These are phyloP conservation scores for Cyphomyrus discorhynchus DNA, from an alignment of 2,113 vertebrate genomes.

Conservation along the genomic window DNA sequence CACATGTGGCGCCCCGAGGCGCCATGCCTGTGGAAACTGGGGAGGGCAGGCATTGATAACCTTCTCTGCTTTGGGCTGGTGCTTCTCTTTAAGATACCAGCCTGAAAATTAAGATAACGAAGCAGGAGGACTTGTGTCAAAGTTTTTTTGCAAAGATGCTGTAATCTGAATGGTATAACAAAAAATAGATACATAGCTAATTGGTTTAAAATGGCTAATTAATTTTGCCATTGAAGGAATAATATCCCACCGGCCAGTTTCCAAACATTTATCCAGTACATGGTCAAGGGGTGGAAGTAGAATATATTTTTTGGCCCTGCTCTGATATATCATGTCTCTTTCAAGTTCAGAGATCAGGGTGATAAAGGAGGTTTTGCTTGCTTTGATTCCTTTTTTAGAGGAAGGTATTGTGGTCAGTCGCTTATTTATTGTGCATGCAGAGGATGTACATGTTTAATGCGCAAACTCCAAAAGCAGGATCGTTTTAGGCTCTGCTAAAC, in stretches of 20 bases:
- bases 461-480: background rate
- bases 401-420: background rate
- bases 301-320: background rate
- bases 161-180: background rate
- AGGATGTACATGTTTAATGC: background rate
- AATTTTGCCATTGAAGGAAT: background rate
- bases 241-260: background rate
- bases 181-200: background rate
- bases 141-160: background rate
- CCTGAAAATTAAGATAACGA: background rate
- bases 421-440: background rate
- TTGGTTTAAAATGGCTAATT: background rate
- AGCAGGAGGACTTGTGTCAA: background rate
- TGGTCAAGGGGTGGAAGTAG: background rate
- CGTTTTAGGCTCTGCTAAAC: background rate
- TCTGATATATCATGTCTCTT: background rate
- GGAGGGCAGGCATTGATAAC: background rate
- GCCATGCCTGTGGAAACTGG: constrained; percentile 6
- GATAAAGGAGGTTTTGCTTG: background rate
- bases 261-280: background rate
- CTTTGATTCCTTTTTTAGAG: background rate
- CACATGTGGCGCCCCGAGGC: constrained; percentile 17
- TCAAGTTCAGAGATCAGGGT: background rate
- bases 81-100: background rate
- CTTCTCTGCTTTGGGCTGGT: background rate